phyloP scores from a whole-genome alignment of 2,113 vertebrate genomes.

The Dipodomys ordii region DNA sequence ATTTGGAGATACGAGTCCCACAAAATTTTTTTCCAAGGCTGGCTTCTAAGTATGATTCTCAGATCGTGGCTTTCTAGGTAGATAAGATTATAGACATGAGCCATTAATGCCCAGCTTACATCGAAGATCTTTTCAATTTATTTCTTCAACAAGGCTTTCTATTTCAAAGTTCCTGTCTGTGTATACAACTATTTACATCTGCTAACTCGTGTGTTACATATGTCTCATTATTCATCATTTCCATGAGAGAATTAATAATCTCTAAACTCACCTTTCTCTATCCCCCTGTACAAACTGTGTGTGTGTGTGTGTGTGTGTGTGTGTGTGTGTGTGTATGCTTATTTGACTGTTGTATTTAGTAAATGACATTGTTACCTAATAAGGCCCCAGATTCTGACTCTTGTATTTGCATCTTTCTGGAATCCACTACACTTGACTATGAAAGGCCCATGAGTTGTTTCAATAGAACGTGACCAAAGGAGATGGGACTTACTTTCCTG shows the following conservation, averaged over 20 bases:
- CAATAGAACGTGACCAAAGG: not conserved
- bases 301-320: no score
- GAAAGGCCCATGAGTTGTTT: not conserved
- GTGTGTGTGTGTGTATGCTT: not conserved
- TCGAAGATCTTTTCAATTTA: not conserved
- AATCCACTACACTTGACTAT: not conserved
- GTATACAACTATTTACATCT: not conserved
- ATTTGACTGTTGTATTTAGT: not conserved
- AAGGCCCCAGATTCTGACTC: not conserved
- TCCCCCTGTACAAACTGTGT: not conserved
- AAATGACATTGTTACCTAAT: not conserved
- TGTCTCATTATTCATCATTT: not conserved
- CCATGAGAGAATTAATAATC: not conserved
- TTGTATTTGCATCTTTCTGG: not conserved
- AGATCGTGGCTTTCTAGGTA: no score
- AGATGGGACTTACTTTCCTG: not conserved
- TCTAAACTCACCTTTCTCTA: not conserved
- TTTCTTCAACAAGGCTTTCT: not conserved
- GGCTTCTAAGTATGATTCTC: no score
- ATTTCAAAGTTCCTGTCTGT: not conserved
- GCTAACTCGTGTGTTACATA: not conserved
- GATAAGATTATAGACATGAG: no score
- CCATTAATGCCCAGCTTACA: no score
- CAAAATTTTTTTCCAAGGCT: no score
- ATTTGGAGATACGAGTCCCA: no score